Evolutionary conservation across 2,797 vertebrate species (phyloP).

Genomic region (Psittacula derbiana): DNA sequence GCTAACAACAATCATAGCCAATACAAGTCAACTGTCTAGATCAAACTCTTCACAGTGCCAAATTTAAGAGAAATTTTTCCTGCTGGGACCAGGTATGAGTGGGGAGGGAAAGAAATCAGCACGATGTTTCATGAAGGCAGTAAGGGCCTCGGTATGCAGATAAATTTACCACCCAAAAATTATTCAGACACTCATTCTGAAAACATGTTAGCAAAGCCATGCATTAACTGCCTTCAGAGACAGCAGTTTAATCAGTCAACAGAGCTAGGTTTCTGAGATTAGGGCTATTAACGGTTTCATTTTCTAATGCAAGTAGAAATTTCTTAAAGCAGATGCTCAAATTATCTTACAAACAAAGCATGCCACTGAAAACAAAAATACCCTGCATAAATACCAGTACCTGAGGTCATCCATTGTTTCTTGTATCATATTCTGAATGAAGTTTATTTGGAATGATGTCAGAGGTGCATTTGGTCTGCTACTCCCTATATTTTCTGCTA

Average conservation of each 20-base stretch:
- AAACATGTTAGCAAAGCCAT: not conserved
- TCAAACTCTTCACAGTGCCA: not conserved
- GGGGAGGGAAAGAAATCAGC: not conserved
- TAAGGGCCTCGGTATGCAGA: not conserved
- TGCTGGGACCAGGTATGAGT: not conserved
- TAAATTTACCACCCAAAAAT: not conserved
- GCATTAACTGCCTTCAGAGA: not conserved
- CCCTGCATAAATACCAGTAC: constrained; percentile 71
- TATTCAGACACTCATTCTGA: not conserved
- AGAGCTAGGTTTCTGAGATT: not conserved
- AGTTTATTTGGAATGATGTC: constrained; percentile 90
- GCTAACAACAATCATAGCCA: not conserved
- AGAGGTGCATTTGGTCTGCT: constrained; percentile 83
- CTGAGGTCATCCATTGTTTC: constrained; percentile 95
- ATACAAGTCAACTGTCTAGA: not conserved
- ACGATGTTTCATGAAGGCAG: not conserved
- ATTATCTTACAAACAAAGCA: not conserved
- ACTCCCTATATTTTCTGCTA: constrained; percentile 80
- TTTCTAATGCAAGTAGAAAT: not conserved
- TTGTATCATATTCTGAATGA: constrained; percentile 97
- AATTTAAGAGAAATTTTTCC: not conserved
- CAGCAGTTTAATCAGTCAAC: not conserved
- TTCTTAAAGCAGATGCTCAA: not conserved
- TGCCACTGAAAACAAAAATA: not conserved
- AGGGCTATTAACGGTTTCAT: not conserved